Evolutionary conservation across 2,797 vertebrate species (phyloP).

Genomic region (Poecile montanus): DNA sequence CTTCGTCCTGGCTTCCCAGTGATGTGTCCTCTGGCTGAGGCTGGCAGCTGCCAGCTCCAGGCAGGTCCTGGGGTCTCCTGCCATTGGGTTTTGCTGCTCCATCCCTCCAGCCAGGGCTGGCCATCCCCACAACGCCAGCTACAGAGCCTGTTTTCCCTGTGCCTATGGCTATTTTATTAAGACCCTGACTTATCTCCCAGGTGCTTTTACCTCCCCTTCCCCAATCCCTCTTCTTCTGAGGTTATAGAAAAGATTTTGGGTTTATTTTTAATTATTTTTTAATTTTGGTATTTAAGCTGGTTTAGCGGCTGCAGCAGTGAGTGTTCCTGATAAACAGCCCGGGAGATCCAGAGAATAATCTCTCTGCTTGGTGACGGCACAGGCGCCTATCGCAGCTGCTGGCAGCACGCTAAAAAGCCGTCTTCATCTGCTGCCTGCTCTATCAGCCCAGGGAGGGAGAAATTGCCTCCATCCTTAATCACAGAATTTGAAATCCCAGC

Average conservation of each 20-base stretch:
- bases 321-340: constrained; percentile 76
- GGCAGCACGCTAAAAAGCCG: constrained; percentile 70
- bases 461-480: constrained; percentile 74
- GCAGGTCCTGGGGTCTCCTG: not conserved
- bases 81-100: not conserved
- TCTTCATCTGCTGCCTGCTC: constrained; percentile 64
- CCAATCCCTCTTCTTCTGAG: not conserved
- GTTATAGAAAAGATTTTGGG: not conserved
- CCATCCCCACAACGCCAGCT: not conserved
- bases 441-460: constrained; percentile 30
- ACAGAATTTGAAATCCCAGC: constrained; percentile 73
- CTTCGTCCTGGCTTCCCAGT: not conserved
- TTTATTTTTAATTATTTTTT: constrained; percentile 28
- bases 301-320: constrained; percentile 60
- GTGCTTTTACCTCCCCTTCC: not conserved
- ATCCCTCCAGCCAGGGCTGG: not conserved
- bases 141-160: not conserved
- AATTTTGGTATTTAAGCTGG: constrained; percentile 70
- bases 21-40: rapidly evolving
- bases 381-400: constrained; percentile 73
- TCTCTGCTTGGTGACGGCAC: constrained; percentile 64
- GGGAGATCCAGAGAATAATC: constrained; percentile 69
- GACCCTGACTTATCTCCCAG: not conserved
- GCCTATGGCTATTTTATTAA: not conserved
- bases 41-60: not conserved